A percentile compares a stretch with the other conserved stretches of the same genome.
phyloP scores from a whole-genome alignment of 2,888 invertebrate genomes.

The Caenorhabditis virilis region DNA sequence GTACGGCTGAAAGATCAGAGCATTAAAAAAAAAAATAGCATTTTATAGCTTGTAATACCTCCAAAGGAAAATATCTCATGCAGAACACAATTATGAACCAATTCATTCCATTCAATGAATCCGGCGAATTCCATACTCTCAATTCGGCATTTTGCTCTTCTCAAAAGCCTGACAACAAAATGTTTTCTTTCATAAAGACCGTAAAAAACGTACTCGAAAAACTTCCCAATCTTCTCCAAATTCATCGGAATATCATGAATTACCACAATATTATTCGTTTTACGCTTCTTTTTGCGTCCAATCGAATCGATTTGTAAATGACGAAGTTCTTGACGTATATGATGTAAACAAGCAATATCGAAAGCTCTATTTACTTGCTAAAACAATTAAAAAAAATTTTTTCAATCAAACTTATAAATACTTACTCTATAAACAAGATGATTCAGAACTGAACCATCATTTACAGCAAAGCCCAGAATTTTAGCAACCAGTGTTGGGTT shows the following conservation, averaged over 20 bases:
- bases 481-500: constrained; percentile 1
- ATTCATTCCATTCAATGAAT: constrained; percentile 1
- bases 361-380: neutral
- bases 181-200: neutral
- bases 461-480: neutral
- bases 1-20: neutral
- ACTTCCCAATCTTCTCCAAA: neutral
- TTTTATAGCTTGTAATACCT: neutral
- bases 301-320: constrained; percentile 16
- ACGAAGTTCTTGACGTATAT: constrained; percentile 11
- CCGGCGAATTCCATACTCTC: constrained; percentile 6
- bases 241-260: neutral
- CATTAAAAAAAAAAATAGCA: neutral
- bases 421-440: neutral
- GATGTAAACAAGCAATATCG: neutral
- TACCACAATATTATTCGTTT: constrained; percentile 4
- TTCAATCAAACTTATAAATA: too few species aligned
- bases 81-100: constrained; percentile 5
- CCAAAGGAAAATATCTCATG: neutral
- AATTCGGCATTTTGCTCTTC: neutral
- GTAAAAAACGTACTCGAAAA: constrained; percentile 1
- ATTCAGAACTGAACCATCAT: neutral
- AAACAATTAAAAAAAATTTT: neutral
- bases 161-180: constrained; percentile 1
- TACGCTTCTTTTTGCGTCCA: constrained; percentile 1